These are phyloP conservation scores for Ctenicera cuprea DNA, from an alignment of 2,888 invertebrate species.

Conservation along the genomic window DNA sequence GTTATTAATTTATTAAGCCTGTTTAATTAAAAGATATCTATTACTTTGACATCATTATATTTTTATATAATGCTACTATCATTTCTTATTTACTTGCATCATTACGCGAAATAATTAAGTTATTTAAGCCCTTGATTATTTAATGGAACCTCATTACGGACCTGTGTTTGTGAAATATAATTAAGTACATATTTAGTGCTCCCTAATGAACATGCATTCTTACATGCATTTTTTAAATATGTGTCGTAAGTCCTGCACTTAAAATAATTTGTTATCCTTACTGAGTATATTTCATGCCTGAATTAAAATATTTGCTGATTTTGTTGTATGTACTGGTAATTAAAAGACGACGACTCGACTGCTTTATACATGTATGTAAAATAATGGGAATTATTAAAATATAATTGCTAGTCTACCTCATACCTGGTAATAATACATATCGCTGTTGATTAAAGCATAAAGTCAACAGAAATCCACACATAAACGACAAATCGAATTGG, in stretches of 20 bases:
- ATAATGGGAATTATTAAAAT: conserved; percentile 10
- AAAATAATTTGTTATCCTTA: conserved; percentile 27
- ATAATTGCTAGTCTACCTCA: background rate
- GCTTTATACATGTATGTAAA: background rate
- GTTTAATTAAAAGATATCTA: conserved; percentile 34
- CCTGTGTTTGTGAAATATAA: conserved; percentile 30
- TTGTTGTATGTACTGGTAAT: conserved; percentile 18
- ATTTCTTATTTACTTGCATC: conserved; percentile 31
- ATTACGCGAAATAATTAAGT: conserved; percentile 43
- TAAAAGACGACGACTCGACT: background rate
- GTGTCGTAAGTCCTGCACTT: conserved; percentile 19
- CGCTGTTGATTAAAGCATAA: background rate
- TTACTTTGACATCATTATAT: conserved; percentile 43
- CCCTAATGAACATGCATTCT: conserved; percentile 30
- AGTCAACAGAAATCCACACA: too few relatives aligned
- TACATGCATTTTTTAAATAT: conserved; percentile 32
- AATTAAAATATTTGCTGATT: conserved; percentile 26
- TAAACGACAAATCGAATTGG: too few relatives aligned
- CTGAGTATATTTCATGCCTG: conserved; percentile 16
- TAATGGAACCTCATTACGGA: conserved; percentile 33
- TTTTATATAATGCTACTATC: conserved; percentile 29
- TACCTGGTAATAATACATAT: background rate
- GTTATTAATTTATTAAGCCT: conserved; percentile 30
- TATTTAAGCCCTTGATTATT: conserved; percentile 44
- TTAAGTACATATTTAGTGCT: conserved; percentile 36